phyloP scores from a whole-genome alignment of 2,797 vertebrate species.

The Huso huso region DNA sequence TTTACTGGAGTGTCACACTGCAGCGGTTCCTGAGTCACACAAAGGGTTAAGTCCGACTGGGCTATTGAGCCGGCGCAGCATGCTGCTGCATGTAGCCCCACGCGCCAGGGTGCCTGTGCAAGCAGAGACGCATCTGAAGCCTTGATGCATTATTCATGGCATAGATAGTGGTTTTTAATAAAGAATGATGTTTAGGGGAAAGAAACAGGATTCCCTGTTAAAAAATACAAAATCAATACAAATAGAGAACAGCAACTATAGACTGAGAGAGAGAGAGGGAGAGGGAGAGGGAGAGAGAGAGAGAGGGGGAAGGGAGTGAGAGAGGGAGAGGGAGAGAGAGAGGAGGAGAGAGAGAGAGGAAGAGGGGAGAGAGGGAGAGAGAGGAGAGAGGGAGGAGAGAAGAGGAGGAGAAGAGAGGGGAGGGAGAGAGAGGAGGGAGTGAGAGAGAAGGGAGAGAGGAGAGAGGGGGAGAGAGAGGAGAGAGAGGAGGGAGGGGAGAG shows the following conservation, averaged over 20 bases:
- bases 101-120: too few relatives aligned
- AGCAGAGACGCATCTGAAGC: too few relatives aligned
- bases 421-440: conserved; percentile 25
- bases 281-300: background rate
- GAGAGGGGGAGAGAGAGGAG: conserved; percentile 3
- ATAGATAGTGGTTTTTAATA: too few relatives aligned
- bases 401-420: conserved; percentile 16
- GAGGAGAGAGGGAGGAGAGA: conserved; percentile 17
- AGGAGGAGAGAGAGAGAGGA: conserved; percentile 1
- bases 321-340: conserved; percentile 14
- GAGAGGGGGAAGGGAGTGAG: conserved; percentile 19
- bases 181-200: too few relatives aligned
- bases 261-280: conserved; percentile 20
- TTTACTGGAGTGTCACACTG: too few relatives aligned
- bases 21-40: too few relatives aligned
- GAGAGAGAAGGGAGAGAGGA: conserved; percentile 23
- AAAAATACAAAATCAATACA: background rate
- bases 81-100: too few relatives aligned
- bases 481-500: conserved; percentile 3
- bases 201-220: too few relatives aligned
- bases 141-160: too few relatives aligned
- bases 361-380: conserved; percentile 4
- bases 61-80: too few relatives aligned
- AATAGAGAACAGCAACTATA: background rate
- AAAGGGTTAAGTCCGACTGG: too few relatives aligned